Conservation (phyloP, 2,797 vertebrate species). For the Hydrophis major region DNA sequence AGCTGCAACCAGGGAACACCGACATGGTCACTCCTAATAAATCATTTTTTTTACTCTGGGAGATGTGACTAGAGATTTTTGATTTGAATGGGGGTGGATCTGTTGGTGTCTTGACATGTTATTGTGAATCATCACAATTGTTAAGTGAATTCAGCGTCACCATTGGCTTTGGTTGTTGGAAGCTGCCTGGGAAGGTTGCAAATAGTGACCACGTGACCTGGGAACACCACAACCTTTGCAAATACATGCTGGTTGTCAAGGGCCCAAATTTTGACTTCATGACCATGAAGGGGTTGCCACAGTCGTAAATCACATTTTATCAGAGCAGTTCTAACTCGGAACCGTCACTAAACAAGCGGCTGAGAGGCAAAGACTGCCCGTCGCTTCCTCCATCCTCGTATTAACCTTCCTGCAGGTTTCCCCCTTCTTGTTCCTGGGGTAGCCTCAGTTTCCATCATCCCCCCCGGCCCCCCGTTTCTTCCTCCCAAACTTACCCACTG, state of each 20-base stretch:
- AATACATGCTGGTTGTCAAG: neutral
- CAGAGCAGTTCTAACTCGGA: neutral
- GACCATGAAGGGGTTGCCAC: neutral
- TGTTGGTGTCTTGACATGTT: no score
- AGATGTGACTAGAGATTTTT: no score
- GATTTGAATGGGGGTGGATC: no score
- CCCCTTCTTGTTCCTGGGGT: no score
- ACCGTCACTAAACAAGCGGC: neutral
- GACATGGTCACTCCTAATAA: no score
- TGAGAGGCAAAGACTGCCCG: neutral
- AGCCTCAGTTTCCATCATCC: neutral
- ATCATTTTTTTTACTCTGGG: no score
- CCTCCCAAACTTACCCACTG: slow-evolving; percentile 35
- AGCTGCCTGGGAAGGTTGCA: neutral
- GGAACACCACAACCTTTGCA: no score
- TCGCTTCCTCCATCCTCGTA: neutral
- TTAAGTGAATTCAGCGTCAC: neutral
- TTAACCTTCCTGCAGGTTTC: neutral
- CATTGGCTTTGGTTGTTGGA: neutral
- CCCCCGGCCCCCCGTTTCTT: neutral
- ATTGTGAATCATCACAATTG: neutral
- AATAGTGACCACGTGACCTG: neutral
- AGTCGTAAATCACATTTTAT: neutral
- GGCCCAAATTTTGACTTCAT: neutral
- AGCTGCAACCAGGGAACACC: no score